Conservation (phyloP, 92 coral and sea anemone genomes). For the Heliopora coerulea region DNA sequence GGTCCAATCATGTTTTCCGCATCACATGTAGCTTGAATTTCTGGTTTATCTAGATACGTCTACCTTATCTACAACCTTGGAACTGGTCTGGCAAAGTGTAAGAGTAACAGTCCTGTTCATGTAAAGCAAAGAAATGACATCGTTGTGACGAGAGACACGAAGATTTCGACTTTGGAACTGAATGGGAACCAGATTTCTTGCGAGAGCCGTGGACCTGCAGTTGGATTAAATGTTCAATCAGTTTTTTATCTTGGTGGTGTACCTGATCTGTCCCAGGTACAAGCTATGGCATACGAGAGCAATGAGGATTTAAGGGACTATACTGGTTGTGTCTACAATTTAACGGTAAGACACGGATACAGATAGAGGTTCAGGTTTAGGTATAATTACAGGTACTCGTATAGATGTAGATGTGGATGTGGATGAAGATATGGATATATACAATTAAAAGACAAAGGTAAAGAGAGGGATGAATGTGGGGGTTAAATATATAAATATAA, state of each 20-base stretch:
- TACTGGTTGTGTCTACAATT: slow-evolving; percentile 67
- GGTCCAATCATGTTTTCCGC: too few relatives aligned
- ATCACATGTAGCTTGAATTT: too few relatives aligned
- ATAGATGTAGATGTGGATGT: too few relatives aligned
- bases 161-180: slow-evolving; percentile 52
- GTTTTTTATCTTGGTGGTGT: slow-evolving; percentile 89
- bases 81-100: slow-evolving; percentile 63
- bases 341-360: slow-evolving; percentile 65
- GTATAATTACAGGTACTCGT: too few relatives aligned
- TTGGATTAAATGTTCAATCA: slow-evolving; percentile 71
- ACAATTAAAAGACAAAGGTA: too few relatives aligned
- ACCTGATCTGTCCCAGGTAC: slow-evolving; percentile 66
- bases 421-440: too few relatives aligned
- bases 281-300: slow-evolving; percentile 62
- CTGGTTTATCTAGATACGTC: slow-evolving; percentile 53
- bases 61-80: slow-evolving; percentile 83
- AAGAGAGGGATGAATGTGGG: too few relatives aligned
- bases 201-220: slow-evolving; percentile 60
- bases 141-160: slow-evolving; percentile 44
- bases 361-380: too few relatives aligned
- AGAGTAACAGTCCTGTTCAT: slow-evolving; percentile 48
- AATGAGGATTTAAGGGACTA: slow-evolving; percentile 60
- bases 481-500: too few relatives aligned
- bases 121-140: slow-evolving; percentile 62
- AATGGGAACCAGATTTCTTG: slow-evolving; percentile 45